Base-by-base conservation (phyloP, 2,888 invertebrate genomes). In the Philereme transversata region DNA sequence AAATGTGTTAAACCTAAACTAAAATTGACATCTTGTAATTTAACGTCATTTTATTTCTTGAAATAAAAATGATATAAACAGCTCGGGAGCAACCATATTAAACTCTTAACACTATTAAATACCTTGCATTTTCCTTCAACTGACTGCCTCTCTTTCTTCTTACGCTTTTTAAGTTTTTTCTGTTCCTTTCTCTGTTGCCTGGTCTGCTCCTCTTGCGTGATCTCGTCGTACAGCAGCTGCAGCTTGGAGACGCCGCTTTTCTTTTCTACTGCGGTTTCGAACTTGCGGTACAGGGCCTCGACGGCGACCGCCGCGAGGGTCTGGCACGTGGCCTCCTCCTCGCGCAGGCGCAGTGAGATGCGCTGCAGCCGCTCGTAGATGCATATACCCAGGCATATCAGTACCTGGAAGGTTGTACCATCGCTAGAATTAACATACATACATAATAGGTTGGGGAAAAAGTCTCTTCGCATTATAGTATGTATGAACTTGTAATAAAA, bases 291-390 rank as follows among this genome's bases (percentile, higher is more conserved):
- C 9, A 98, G 92, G 5, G 97, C 97, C 80, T 98, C 97, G 0
- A 98, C 95, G 0, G 96, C 96, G 5, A 97, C 96, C 48, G 97
- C 97, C 55, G 97, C 97, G 65, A 98, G 94, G 54, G 98, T 96
- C 87, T 97, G 97, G 90, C 98, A 98, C n/a, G 98, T 97, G 79
- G 97, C 96, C 84, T 98, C 98, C 81, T 98, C 98, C 82, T 98
- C 97, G 60, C 96, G 95, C 76, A 98, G 93, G 56, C 97, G 95
- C 73, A 97, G 94, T 75, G 97, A 96, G 65, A 98, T 96, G 70
- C 96, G 95, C 82, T 98, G 97, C 51, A 99, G 93, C 60, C 98
- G 94, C 82, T 98, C 98, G 82, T 97, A 97, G 77, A 98, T 95
- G 85, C 98, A 97, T 84, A 98, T 96, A 8, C 98, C 98, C 63